Percentiles rank a stretch among this genome's conserved stretches.
These are phyloP conservation scores for Enteromius unitaeniatus DNA, from an alignment of 2,797 vertebrate genomes.

Conservation along the genomic window DNA sequence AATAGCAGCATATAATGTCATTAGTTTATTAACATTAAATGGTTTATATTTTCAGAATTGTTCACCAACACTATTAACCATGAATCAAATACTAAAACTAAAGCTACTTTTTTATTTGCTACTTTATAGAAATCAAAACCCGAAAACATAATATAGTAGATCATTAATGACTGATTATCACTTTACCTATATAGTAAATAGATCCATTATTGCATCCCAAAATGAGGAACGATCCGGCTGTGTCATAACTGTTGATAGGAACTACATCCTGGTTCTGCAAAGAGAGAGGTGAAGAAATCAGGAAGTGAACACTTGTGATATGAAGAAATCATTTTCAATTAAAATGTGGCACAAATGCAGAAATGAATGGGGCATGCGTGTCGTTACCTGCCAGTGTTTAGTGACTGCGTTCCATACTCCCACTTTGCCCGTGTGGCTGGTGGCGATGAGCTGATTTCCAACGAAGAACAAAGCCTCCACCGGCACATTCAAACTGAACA, in stretches of 20 bases:
- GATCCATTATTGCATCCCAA: slow-evolving; percentile 92
- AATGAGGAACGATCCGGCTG: slow-evolving; percentile 90
- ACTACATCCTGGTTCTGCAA: slow-evolving; percentile 91
- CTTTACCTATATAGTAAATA: slow-evolving; percentile 83
- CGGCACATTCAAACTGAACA: slow-evolving; percentile 88
- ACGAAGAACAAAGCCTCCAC: slow-evolving; percentile 92
- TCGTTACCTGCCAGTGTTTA: slow-evolving; percentile 92
- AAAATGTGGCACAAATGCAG: not conserved
- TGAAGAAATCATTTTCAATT: not conserved
- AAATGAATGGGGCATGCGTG: not conserved
- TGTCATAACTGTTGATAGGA: slow-evolving; percentile 92
- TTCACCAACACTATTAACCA: no score
- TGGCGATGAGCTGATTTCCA: slow-evolving; percentile 92
- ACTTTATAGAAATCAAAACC: not conserved
- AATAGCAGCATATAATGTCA: not conserved
- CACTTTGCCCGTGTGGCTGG: slow-evolving; percentile 91
- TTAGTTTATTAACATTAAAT: no score
- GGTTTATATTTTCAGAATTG: not conserved
- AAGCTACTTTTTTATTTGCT: not conserved
- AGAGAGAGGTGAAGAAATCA: not conserved
- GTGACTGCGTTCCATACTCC: slow-evolving; percentile 95
- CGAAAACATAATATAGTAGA: not conserved
- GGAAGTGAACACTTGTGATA: not conserved
- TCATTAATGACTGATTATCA: not conserved
- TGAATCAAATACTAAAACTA: not conserved